phyloP scores from a whole-genome alignment of 2,113 vertebrate genomes.

The Trachemys scripta region DNA sequence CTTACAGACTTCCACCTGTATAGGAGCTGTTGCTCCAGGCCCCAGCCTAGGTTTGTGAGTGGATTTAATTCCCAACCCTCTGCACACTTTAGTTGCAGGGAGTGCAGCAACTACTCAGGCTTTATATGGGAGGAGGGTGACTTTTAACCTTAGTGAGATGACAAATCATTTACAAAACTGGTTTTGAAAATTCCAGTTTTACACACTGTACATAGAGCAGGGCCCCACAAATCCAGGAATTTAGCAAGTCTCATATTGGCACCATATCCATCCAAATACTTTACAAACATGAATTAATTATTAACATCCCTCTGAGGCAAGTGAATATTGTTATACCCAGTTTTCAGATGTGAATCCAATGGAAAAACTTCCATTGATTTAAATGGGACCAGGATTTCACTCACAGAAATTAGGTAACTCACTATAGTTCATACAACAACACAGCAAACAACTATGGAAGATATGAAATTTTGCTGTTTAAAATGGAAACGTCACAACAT shows the following conservation, averaged over 20 bases:
- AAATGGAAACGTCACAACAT: too few species aligned
- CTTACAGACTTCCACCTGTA: neutral
- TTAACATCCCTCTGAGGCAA: neutral
- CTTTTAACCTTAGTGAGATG: neutral
- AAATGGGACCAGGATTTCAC: rapidly evolving
- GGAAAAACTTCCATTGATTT: neutral
- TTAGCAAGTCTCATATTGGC: neutral
- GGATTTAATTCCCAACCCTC: neutral
- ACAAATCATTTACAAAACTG: neutral
- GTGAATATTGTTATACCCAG: neutral
- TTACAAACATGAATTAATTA: neutral
- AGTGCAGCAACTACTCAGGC: neutral
- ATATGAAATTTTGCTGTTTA: too few species aligned
- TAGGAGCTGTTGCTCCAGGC: rapidly evolving
- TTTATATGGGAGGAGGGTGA: neutral
- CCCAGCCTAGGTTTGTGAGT: neutral
- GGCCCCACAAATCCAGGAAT: neutral
- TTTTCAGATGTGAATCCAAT: neutral
- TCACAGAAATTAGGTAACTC: neutral
- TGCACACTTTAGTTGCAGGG: neutral
- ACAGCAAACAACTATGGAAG: too few species aligned
- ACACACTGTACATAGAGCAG: neutral
- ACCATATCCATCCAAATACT: neutral
- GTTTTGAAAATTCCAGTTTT: neutral
- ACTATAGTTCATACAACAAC: too few species aligned